phyloP scores from a whole-genome alignment of 2,888 invertebrate species.

The Exocentrus adspersus region DNA sequence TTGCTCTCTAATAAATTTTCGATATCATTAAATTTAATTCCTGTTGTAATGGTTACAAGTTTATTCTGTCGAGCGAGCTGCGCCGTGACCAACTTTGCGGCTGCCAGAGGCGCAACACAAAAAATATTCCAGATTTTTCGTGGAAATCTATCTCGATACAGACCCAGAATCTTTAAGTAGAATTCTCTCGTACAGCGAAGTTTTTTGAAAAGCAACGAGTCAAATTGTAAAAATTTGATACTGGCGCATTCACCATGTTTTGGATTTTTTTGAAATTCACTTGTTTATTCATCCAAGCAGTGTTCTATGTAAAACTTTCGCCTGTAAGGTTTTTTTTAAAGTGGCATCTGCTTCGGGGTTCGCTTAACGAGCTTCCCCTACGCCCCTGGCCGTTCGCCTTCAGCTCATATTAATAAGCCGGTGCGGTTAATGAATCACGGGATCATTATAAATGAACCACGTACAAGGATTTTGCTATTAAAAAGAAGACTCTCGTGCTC shows the following conservation, averaged over 20 bases:
- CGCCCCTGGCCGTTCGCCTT: conserved; percentile 40
- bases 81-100: conserved; percentile 35
- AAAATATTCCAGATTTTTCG: background rate
- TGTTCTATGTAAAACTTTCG: too few species aligned
- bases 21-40: conserved; percentile 57
- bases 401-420: conserved; percentile 59
- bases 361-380: conserved; percentile 8
- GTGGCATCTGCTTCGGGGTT: too few species aligned
- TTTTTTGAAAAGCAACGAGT: too few species aligned
- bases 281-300: too few species aligned
- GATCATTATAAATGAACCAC: conserved; percentile 59
- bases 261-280: too few species aligned
- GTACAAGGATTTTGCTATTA: conserved; percentile 55
- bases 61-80: conserved; percentile 47
- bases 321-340: too few species aligned
- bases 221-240: too few species aligned
- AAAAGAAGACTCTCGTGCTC: conserved; percentile 56
- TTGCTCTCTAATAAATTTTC: conserved; percentile 53
- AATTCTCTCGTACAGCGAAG: too few species aligned
- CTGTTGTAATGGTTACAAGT: conserved; percentile 57
- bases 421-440: conserved; percentile 60
- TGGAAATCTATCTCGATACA: background rate
- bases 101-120: conserved; percentile 21
- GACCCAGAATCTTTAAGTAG: background rate
- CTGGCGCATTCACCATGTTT: too few species aligned